These are phyloP conservation scores for Nymphalis polychloros DNA, from an alignment of 2,888 invertebrate species.

Conservation along the genomic window DNA sequence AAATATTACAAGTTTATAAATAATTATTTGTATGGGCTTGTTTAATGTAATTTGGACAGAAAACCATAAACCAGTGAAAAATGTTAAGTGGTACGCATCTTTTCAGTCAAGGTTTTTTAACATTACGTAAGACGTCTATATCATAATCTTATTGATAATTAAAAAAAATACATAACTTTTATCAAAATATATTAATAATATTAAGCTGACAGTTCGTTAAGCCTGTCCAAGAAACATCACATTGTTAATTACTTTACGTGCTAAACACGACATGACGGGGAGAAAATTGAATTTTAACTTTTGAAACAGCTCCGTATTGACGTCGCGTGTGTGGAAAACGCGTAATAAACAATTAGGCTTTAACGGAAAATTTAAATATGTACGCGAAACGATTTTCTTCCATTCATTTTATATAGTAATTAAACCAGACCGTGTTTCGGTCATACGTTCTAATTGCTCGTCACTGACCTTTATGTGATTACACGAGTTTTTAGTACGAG, in stretches of 20 bases:
- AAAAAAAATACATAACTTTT: no score
- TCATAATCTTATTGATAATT: no score
- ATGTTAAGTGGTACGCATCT: no score
- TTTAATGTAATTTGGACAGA: no score
- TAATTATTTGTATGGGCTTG: no score
- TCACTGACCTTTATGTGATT: neutral
- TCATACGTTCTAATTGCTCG: neutral
- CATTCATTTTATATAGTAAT: neutral
- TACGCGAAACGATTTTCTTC: neutral
- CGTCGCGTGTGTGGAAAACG: conserved; percentile 33
- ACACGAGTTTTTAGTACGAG: neutral
- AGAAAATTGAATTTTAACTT: conserved; percentile 40
- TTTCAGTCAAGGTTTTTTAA: no score
- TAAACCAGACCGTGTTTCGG: neutral
- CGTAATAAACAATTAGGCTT: conserved; percentile 30
- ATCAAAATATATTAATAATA: conserved; percentile 4
- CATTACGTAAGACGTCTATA: no score
- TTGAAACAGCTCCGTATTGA: conserved; percentile 35
- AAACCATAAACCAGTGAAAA: no score
- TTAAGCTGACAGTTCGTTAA: conserved; percentile 11
- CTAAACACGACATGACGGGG: conserved; percentile 28
- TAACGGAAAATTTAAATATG: conserved; percentile 28
- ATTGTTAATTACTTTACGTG: conserved; percentile 35
- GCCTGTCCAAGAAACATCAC: conserved; percentile 29
- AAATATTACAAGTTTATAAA: no score